phyloP scores from a whole-genome alignment of 2,113 vertebrate genomes.

The Lichenostomus cassidix region DNA sequence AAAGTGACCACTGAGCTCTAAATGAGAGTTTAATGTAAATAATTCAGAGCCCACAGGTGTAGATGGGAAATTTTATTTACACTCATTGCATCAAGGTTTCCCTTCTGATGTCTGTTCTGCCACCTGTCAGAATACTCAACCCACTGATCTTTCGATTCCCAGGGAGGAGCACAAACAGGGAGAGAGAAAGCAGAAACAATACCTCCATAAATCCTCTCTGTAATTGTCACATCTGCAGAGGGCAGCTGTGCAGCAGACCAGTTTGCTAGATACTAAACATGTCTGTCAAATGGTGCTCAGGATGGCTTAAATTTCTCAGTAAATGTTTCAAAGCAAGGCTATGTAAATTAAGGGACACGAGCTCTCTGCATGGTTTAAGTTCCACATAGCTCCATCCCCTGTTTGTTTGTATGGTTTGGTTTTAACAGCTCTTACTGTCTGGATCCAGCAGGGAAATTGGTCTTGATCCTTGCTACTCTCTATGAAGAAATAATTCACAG shows the following conservation, averaged over 20 bases:
- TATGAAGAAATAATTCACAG: not conserved
- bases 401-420: not conserved
- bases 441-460: not conserved
- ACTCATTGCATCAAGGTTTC: not conserved
- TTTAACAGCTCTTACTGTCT: not conserved
- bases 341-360: not conserved
- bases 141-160: not conserved
- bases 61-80: not conserved
- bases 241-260: not conserved
- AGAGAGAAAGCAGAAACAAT: not conserved
- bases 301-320: not conserved
- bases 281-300: not conserved
- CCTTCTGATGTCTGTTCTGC: not conserved
- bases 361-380: not conserved
- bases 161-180: not conserved
- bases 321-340: not conserved
- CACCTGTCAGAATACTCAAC: not conserved
- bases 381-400: not conserved
- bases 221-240: not conserved
- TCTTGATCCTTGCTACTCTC: not conserved
- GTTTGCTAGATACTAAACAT: not conserved
- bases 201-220: not conserved
- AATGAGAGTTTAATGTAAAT: constrained; percentile 1
- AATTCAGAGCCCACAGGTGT: not conserved
- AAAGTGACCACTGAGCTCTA: not conserved